Evolutionary conservation across 2,113 vertebrate genomes (phyloP).

Genomic region (Xenopus borealis): DNA sequence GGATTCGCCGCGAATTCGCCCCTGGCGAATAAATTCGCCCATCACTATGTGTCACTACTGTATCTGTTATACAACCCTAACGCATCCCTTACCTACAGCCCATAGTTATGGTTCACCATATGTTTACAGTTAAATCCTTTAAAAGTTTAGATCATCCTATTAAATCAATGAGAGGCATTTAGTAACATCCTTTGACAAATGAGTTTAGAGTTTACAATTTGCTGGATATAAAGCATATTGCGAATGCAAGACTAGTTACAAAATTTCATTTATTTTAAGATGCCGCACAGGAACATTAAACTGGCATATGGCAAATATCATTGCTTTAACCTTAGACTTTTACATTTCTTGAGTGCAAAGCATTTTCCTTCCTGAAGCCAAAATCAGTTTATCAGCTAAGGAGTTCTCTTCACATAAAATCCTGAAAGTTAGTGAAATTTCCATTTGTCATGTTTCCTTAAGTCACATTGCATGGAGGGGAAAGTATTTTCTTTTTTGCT

Average conservation of each 20-base stretch:
- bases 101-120: too few species aligned
- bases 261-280: background rate
- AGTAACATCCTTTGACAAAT: too few species aligned
- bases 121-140: too few species aligned
- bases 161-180: too few species aligned
- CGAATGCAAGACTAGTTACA: background rate
- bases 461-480: conserved; percentile 21
- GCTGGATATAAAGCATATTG: too few species aligned
- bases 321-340: conserved; percentile 41
- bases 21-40: too few species aligned
- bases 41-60: too few species aligned
- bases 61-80: too few species aligned
- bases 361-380: conserved; percentile 10
- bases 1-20: too few species aligned
- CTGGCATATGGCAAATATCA: conserved; percentile 22
- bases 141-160: too few species aligned
- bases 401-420: conserved; percentile 29
- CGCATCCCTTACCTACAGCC: too few species aligned
- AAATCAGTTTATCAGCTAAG: conserved; percentile 7
- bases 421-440: conserved; percentile 25
- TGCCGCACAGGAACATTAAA: background rate
- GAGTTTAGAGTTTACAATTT: too few species aligned
- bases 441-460: conserved; percentile 20
- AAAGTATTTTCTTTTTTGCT: background rate
- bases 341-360: conserved; percentile 23